These are phyloP conservation scores for Plebejus anna DNA, from an alignment of 2,888 invertebrate genomes.

Conservation along the genomic window DNA sequence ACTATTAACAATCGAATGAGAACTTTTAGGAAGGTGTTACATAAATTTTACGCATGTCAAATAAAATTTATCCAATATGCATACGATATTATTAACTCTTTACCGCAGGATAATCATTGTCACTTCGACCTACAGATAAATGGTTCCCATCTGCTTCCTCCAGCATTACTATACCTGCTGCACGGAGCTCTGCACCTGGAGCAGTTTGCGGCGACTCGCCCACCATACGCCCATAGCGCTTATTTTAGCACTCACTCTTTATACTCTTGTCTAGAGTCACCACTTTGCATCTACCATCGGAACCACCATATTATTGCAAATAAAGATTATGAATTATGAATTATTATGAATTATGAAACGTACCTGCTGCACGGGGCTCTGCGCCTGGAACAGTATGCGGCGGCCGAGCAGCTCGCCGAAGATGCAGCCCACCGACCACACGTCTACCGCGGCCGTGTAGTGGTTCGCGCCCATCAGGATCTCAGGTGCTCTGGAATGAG, in stretches of 20 bases:
- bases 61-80: no score
- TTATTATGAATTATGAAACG: background rate
- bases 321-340: no score
- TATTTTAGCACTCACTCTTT: no score
- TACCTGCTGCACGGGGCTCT: conserved; percentile 97
- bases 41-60: no score
- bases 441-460: conserved; percentile 97
- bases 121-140: no score
- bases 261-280: no score
- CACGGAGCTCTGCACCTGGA: conserved; percentile 98
- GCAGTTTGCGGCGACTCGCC: conserved; percentile 97
- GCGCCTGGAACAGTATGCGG: conserved; percentile 98
- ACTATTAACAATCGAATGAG: no score
- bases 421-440: conserved; percentile 99
- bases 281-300: no score
- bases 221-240: conserved; percentile 94
- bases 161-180: conserved; percentile 84
- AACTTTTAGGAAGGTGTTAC: background rate
- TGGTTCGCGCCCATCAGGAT: conserved; percentile 99
- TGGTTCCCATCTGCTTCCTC: no score
- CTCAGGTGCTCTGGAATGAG: conserved; percentile 92
- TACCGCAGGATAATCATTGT: no score
- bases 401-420: conserved; percentile 98
- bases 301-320: no score
- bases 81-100: no score